Base-by-base conservation (phyloP, 2,888 invertebrate genomes). In the Clivina fossor region DNA sequence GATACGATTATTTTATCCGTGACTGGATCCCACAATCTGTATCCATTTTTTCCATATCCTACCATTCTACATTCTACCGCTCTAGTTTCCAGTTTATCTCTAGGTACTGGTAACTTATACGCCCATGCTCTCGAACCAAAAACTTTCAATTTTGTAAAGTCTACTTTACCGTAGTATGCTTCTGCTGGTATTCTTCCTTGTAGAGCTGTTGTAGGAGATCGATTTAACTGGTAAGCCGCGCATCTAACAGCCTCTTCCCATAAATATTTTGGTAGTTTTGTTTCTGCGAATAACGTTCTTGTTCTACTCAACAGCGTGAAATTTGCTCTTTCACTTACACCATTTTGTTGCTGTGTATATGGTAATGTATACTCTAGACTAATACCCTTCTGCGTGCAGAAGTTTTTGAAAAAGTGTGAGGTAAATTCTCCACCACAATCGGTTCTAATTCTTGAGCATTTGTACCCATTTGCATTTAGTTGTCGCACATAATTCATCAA, bases 311-410 rank as follows among this genome's bases (percentile, higher is more conserved):
- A 11, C n/a, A 50, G 13, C 4, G 44, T 40, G 20, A 32, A 18
- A 22, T 56, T 50, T 32, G 20, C 3, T 24, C 58, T 46, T 43
- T 58, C 56, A 3, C 40, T 24, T 5, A 55, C 35, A 28, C 49
- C 55, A 35, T 22, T 33, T 55, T 58, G 37, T 50, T 50, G 43
- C n/a, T 33, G 43, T 26, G 50, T 50, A 19, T 56, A 43, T 26
- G 46, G 20, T 13, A 19, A 8, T 15, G 47, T 55, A 19, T 33
- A 55, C n/a, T 55, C 47, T 20, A 38, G 24, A 15, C 33, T 40
- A 38, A 55, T 47, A 26, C 55, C 48, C 19, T 55, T 48, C n/a
- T 46, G 15, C 22, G 11, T 15, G 13, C 47, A 48, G 30, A 18
- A 47, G 13, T 38, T 15, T 28, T 47, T 15, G 8, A 40, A 48